A percentile compares a stretch with the other conserved stretches of the same genome.
Evolutionary conservation across 2,888 invertebrate genomes (phyloP).

Genomic region (Podabrus alpinus): DNA sequence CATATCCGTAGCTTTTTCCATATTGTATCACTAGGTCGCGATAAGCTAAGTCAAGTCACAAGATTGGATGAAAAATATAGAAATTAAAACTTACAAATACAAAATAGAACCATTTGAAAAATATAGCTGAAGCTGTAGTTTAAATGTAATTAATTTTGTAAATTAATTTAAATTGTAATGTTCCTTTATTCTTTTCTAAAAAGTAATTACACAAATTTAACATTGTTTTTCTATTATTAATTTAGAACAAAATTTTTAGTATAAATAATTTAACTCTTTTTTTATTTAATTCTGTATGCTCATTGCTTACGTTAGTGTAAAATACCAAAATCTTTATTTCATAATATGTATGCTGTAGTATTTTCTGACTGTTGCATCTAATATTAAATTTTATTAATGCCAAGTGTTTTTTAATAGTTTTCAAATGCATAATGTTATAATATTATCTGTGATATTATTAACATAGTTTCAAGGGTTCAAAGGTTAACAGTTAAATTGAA

Average conservation of each 20-base stretch:
- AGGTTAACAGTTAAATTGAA: no score
- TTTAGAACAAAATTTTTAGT: no score
- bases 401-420: no score
- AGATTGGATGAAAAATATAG: neutral
- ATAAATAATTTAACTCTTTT: no score
- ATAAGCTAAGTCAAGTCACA: neutral
- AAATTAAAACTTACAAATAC: neutral
- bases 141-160: neutral
- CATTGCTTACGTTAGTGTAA: neutral
- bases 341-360: neutral
- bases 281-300: neutral
- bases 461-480: no score
- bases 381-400: no score
- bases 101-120: conserved; percentile 1
- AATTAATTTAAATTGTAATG: neutral
- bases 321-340: no score
- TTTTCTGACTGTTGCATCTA: neutral
- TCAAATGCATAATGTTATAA: no score
- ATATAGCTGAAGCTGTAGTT: neutral
- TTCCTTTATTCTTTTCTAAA: neutral
- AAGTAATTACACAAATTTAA: neutral
- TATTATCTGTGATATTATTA: no score
- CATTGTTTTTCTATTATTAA: neutral
- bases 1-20: neutral
- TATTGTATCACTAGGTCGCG: neutral